These are phyloP conservation scores for Lithodes maja DNA, from an alignment of 2,888 invertebrate genomes.

Conservation along the genomic window DNA sequence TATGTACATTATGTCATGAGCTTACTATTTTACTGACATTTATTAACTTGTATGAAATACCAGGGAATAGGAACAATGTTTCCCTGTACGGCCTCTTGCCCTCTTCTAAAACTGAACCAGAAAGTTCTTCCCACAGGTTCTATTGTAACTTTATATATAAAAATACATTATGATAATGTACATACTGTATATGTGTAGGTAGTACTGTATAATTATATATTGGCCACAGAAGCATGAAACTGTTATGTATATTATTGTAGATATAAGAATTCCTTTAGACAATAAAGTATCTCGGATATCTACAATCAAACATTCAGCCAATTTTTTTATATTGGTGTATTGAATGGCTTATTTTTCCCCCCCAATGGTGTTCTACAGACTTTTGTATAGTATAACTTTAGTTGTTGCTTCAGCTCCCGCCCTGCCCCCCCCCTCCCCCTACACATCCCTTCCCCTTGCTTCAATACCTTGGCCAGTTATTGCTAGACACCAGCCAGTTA, in stretches of 20 bases:
- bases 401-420: not conserved
- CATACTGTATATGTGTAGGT: not conserved
- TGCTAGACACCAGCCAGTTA: too few relatives aligned
- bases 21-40: conserved; percentile 4
- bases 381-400: not conserved
- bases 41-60: not conserved
- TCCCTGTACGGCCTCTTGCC: not conserved
- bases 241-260: not conserved
- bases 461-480: not conserved
- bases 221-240: not conserved
- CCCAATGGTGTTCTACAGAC: not conserved
- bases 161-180: not conserved
- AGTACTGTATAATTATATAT: not conserved
- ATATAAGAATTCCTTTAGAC: not conserved
- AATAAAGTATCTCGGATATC: not conserved
- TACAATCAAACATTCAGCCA: not conserved
- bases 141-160: not conserved
- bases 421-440: not conserved
- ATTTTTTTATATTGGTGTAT: not conserved
- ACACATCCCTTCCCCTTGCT: not conserved
- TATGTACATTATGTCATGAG: conserved; percentile 1
- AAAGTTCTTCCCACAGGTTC: too few relatives aligned
- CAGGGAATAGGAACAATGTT: not conserved
- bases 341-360: not conserved
- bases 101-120: not conserved